Conservation (phyloP, 2,888 invertebrate genomes). For the Siphlonurus alternatus region DNA sequence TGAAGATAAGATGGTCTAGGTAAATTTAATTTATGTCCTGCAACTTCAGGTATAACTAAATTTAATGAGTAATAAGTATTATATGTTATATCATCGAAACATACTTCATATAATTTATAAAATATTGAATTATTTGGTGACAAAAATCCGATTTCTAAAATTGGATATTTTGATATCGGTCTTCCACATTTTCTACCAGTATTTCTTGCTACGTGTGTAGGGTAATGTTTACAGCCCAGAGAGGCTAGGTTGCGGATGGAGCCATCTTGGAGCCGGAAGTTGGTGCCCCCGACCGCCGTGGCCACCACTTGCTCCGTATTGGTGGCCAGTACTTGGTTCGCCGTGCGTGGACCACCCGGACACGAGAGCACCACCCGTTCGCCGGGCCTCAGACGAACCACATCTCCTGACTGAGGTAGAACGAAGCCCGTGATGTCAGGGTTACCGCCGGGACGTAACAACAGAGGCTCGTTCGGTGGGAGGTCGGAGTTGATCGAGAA, state of each 20-base stretch:
- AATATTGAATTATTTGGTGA: too few species aligned
- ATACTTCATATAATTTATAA: too few species aligned
- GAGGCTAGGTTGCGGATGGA: neutral
- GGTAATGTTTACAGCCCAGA: neutral
- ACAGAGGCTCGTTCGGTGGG: neutral
- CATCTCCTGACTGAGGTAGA: neutral
- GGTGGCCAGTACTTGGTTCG: too few species aligned
- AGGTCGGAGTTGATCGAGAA: neutral
- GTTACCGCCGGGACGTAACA: neutral
- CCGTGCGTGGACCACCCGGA: neutral
- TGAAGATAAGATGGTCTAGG: neutral
- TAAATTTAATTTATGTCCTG: neutral
- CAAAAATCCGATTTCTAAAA: neutral
- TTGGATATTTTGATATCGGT: neutral
- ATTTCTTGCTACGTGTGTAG: neutral
- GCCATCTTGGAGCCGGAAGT: neutral
- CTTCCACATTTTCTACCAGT: neutral
- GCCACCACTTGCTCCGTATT: neutral
- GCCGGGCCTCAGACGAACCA: neutral
- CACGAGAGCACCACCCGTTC: neutral
- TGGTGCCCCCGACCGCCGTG: neutral
- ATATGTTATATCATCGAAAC: too few species aligned
- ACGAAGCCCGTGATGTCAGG: neutral
- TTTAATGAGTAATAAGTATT: too few species aligned
- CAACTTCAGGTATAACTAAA: too few species aligned